Percentiles rank a stretch among this genome's conserved stretches.
Evolutionary conservation across 2,113 vertebrate species (phyloP).

Genomic region (Ramphastos sulfuratus): DNA sequence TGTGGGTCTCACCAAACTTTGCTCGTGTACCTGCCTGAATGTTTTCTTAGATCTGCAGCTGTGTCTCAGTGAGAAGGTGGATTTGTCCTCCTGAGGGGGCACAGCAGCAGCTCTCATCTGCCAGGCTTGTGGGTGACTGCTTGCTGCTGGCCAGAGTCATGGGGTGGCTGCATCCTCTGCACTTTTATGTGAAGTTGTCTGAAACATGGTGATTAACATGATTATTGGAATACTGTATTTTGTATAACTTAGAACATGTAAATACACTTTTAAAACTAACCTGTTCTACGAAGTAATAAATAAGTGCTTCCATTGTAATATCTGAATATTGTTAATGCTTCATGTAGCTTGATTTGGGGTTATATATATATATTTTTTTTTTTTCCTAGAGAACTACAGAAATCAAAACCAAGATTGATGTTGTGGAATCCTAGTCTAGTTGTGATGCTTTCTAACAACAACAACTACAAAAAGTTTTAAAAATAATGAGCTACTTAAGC

Average conservation of each 20-base stretch:
- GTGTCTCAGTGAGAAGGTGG: not conserved
- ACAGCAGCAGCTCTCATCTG: slow-evolving; percentile 13
- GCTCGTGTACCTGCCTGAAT: slow-evolving; percentile 61
- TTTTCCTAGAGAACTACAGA: slow-evolving; percentile 53
- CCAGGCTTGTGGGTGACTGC: not conserved
- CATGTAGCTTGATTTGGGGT: slow-evolving; percentile 67
- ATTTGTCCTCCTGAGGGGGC: not conserved
- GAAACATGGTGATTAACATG: slow-evolving; percentile 60
- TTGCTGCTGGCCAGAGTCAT: slow-evolving; percentile 26
- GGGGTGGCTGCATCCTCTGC: slow-evolving; percentile 30
- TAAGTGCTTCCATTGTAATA: slow-evolving; percentile 72
- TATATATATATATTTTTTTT: not conserved
- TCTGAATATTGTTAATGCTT: slow-evolving; percentile 69
- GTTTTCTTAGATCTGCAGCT: slow-evolving; percentile 46
- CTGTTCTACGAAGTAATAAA: slow-evolving; percentile 71
- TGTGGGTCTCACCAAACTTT: slow-evolving; percentile 58
- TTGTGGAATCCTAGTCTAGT: slow-evolving; percentile 68
- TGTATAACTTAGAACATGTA: slow-evolving; percentile 70
- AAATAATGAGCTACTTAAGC: slow-evolving; percentile 34
- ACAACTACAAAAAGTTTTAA: slow-evolving; percentile 31
- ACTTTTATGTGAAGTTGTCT: slow-evolving; percentile 61
- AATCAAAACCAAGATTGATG: slow-evolving; percentile 65
- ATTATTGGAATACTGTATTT: slow-evolving; percentile 73
- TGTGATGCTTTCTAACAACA: slow-evolving; percentile 60
- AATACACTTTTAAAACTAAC: slow-evolving; percentile 72